phyloP scores from a whole-genome alignment of 2,113 vertebrate species.

The Albula goreensis region DNA sequence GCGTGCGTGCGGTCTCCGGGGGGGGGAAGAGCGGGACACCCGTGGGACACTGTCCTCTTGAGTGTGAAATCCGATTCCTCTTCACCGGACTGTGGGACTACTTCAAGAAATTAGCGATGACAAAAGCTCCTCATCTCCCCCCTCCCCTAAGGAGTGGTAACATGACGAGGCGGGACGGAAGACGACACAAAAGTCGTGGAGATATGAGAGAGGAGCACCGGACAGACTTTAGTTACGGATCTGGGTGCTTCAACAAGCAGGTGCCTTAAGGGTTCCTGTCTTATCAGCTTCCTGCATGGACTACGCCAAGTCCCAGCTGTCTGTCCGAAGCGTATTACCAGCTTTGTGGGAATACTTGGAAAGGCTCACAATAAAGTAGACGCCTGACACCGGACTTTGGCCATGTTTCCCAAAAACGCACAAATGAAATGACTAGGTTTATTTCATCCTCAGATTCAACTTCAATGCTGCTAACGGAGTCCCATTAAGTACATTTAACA shows the following conservation, averaged over 20 bases:
- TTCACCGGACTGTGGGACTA: neutral
- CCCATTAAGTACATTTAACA: neutral
- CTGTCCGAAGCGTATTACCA: neutral
- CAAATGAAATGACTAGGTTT: too few species aligned
- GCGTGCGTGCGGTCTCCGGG: neutral
- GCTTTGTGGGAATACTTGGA: neutral
- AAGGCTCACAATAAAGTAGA: too few species aligned
- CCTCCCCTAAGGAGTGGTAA: neutral
- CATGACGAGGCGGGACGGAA: neutral
- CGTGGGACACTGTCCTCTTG: neutral
- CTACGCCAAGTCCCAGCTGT: neutral
- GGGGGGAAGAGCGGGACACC: neutral
- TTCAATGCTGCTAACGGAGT: too few species aligned
- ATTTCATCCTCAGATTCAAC: too few species aligned
- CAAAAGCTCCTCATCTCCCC: neutral
- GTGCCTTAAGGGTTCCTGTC: neutral
- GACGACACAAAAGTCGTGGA: neutral
- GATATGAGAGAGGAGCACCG: neutral
- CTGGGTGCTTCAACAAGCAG: neutral
- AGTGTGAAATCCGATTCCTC: neutral
- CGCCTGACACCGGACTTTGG: too few species aligned
- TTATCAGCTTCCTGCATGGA: neutral
- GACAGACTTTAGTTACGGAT: neutral
- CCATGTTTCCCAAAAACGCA: too few species aligned
- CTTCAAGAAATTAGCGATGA: constrained; percentile 13